These are phyloP conservation scores for Diachrysia chrysitis DNA, from an alignment of 2,888 invertebrate genomes.

Conservation along the genomic window DNA sequence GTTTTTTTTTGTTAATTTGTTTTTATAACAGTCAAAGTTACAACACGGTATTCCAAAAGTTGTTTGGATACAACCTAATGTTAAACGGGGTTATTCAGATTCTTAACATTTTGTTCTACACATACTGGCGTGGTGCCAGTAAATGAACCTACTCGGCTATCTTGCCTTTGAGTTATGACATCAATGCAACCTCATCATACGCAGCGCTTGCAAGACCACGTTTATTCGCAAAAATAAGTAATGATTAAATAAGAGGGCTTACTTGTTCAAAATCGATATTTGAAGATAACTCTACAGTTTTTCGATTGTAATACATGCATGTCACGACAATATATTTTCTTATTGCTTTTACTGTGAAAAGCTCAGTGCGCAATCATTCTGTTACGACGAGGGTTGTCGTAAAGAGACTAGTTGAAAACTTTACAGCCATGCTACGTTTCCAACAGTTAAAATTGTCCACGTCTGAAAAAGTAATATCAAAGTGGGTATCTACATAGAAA, in stretches of 20 bases:
- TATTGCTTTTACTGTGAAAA: conserved; percentile 76
- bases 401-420: conserved; percentile 82
- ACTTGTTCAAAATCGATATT: conserved; percentile 11
- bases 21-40: background rate
- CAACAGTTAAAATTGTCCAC: conserved; percentile 74
- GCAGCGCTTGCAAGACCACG: conserved; percentile 24
- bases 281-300: conserved; percentile 20
- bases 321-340: conserved; percentile 74
- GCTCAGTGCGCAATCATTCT: conserved; percentile 79
- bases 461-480: conserved; percentile 66
- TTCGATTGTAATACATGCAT: conserved; percentile 63
- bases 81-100: conserved; percentile 56
- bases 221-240: conserved; percentile 12
- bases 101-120: conserved; percentile 63
- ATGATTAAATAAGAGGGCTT: conserved; percentile 5
- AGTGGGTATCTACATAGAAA: conserved; percentile 26
- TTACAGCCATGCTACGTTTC: conserved; percentile 74
- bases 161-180: conserved; percentile 55
- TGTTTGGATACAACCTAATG: conserved; percentile 39
- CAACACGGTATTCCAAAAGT: conserved; percentile 7
- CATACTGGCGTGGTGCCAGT: conserved; percentile 61
- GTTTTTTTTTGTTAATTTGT: background rate
- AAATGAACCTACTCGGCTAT: conserved; percentile 52
- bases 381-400: conserved; percentile 79
- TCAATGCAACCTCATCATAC: conserved; percentile 47